Conservation (phyloP, 2,797 vertebrate species). For the Hozukius guyotensis region DNA sequence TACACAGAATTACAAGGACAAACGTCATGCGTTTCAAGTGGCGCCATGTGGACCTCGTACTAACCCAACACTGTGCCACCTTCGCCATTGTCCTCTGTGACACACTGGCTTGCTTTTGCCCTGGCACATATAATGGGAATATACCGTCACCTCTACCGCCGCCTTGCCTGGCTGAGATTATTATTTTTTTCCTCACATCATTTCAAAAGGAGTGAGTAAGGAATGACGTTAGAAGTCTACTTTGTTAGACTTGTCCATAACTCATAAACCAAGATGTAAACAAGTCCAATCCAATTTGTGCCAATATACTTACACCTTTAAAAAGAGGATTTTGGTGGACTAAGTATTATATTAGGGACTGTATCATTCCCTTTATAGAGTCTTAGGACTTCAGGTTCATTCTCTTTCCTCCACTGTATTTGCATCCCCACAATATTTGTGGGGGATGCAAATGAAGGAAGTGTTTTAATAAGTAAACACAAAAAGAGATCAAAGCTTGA, state of each 20-base stretch:
- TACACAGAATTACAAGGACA: background rate
- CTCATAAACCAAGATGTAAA: constrained; percentile 4
- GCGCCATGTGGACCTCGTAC: background rate
- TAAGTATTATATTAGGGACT: background rate
- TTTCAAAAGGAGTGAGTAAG: constrained; percentile 19
- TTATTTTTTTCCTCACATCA: constrained; percentile 31
- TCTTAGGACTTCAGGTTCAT: background rate
- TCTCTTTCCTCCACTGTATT: background rate
- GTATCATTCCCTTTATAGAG: background rate
- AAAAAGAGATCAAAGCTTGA: background rate
- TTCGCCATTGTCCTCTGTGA: background rate
- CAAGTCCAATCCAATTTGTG: background rate
- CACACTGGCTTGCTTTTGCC: background rate
- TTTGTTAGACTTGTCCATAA: background rate
- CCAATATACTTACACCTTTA: background rate
- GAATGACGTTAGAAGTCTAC: background rate
- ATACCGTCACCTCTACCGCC: constrained; percentile 43
- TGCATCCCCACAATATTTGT: background rate
- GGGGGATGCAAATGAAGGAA: background rate
- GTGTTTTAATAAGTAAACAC: background rate
- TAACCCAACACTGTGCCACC: background rate
- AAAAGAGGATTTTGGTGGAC: background rate
- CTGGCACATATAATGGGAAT: constrained; percentile 50
- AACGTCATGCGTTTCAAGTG: background rate
- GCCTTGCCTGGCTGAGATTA: constrained; percentile 39